A percentile compares a stretch with the other conserved stretches of the same genome.
Evolutionary conservation across 92 coral and sea anemone genomes (phyloP).

Genomic region (Meandrina meandrites): DNA sequence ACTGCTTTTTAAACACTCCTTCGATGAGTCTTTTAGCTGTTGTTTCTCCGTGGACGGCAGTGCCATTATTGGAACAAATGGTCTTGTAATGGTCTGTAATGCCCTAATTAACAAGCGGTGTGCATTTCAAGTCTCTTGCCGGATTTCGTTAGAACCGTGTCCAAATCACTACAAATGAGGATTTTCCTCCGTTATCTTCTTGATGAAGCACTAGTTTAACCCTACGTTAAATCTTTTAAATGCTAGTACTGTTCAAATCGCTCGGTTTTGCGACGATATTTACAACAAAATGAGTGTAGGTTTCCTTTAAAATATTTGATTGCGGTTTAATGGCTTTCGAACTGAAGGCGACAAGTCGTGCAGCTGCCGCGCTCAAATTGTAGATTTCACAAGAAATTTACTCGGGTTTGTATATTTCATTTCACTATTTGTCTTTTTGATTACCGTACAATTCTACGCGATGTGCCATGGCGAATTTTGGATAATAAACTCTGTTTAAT

Average conservation of each 20-base stretch:
- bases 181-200: constrained; percentile 25
- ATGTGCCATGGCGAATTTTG: constrained; percentile 14
- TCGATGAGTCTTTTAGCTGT: constrained; percentile 30
- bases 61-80: constrained; percentile 62
- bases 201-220: not conserved
- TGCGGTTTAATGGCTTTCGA: constrained; percentile 41
- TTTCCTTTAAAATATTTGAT: constrained; percentile 37
- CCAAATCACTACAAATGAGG: constrained; percentile 10
- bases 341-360: constrained; percentile 2
- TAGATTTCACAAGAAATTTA: constrained; percentile 31
- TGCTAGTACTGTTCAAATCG: not conserved
- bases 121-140: constrained; percentile 50
- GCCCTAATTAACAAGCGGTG: constrained; percentile 80
- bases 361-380: constrained; percentile 25
- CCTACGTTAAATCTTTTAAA: not conserved
- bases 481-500: constrained; percentile 21
- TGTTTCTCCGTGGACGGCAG: constrained; percentile 21
- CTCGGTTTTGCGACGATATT: not conserved
- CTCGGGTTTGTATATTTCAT: constrained; percentile 1
- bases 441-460: constrained; percentile 11
- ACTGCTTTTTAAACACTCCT: constrained; percentile 33
- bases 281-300: not conserved
- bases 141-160: not conserved
- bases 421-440: constrained; percentile 41
- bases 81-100: constrained; percentile 74